Base-by-base conservation (phyloP, 2,113 vertebrate species). In the Muscicapa adusta region DNA sequence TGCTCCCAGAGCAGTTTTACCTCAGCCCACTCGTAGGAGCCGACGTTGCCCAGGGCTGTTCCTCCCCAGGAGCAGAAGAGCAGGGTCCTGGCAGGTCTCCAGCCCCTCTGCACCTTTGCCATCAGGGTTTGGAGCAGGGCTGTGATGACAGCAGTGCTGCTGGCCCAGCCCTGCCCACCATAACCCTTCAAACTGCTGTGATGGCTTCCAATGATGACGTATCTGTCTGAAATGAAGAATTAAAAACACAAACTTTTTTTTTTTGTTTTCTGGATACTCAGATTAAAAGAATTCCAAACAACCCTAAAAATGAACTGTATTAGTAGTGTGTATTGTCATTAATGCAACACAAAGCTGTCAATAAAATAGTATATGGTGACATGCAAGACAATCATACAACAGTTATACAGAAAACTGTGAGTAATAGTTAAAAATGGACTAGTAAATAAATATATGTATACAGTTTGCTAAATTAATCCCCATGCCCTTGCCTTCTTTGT, bases 11-110 rank as follows among this genome's bases (percentile, higher is more conserved):
- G 42, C 33, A 11, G 31, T 50, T 86, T 97, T 98, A 99, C 99
- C 99, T 99, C 98, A 77, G 98, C 99, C 99, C 99, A 99, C 96
- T 99, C 99, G 50, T 98, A 99, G 67, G 99, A 99, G 79, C 99
- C 99, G 24, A 99, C 96, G 85, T 98, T 99, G 28, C 99, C 99
- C 68, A 98, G 96, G 5, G 97, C 93, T 4, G 98, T 98, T 82
- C 98, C 99, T 93, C 98, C 99, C 98, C 99, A 99, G 0, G 99
- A 99, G 93, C 98, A 99, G 95, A 99, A 99, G 92, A 99, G 86
- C 47, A 98, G 97, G 68, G 98, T 99, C 11, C 99, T 97, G 72
- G 99, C 98, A 3, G 98, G 99, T 75, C 98, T 98, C 99, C 99
- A 99, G 63, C 98, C 98, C 82, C 43, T 97, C 77, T 97, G 98